phyloP scores from a whole-genome alignment of 2,888 invertebrate species.

The Ferrisia virgata region DNA sequence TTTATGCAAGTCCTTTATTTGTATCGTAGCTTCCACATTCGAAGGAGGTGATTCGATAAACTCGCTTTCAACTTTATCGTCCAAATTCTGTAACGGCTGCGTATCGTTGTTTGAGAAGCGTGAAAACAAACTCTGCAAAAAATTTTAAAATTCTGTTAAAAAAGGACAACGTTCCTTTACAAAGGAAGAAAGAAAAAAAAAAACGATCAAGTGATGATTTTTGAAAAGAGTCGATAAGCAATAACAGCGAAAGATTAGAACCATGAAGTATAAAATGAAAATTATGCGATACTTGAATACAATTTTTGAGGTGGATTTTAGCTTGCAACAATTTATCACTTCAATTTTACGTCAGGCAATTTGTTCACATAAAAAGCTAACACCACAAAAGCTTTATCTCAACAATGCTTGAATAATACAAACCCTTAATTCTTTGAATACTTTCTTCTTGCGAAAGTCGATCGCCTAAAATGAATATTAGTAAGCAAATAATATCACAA shows the following conservation, averaged over 20 bases:
- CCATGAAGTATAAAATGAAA: not conserved
- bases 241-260: not conserved
- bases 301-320: not conserved
- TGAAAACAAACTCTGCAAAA: not conserved
- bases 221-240: not conserved
- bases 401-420: not conserved
- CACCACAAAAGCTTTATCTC: not conserved
- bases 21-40: slow-evolving; percentile 1
- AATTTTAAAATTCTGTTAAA: not conserved
- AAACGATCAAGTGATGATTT: not conserved
- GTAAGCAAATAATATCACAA: not conserved
- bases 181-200: not conserved
- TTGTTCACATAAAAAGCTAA: not conserved
- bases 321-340: not conserved
- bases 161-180: not conserved
- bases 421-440: not conserved
- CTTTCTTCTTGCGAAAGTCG: not conserved
- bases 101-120: not conserved
- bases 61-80: not conserved
- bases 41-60: slow-evolving; percentile 19
- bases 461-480: slow-evolving; percentile 1
- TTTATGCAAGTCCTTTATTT: slow-evolving; percentile 35
- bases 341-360: not conserved
- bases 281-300: not conserved
- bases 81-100: not conserved